Base-by-base conservation (phyloP, 2,888 invertebrate genomes). In the Agrochola lychnidis region DNA sequence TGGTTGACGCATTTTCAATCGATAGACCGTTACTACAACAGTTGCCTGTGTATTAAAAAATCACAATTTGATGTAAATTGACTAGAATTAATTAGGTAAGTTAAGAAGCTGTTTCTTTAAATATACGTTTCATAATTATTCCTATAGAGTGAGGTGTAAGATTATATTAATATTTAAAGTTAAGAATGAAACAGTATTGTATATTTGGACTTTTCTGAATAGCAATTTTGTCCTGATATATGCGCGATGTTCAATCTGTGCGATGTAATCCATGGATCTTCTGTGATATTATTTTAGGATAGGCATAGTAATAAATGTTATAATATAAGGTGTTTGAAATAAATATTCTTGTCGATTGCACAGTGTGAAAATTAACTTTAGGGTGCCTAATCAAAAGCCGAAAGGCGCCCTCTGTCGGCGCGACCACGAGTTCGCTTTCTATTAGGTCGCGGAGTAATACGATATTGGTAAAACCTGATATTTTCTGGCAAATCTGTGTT, bases 271-370 rank as follows among this genome's bases (percentile, higher is more conserved):
- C 64, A 76, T 81, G 25, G 82, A 63, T 66, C 59, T 81, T 70
- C 82, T 85, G 83, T 85, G 85, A 85, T 82, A 82, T 82, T 82
- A 82, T 76, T 76, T 84, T 62, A 82, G 81, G 76, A 22, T 68
- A 70, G 63, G 22, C 7, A 30, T 67, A 45, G 10, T 36, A 71
- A 6, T 36, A 62, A 14, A 62, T 56, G 19, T 51, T 51, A 57
- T 4, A 74, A 36, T 4, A 53, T 30, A 42, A 19, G 30, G n/a
- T 73, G 19, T 40, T 72, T 10, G 22, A 53, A 79, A 57, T 40
- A 42, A 57, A 59, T 68, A 59, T 57, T 57, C 5, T 45, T 57
- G 14, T 59, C 57, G 25, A 63, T 69, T 48, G 57, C 63, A 59
- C 67, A 73, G 57, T 64, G 14, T 59, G 19, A 10, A 19, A 59